These are phyloP conservation scores for Trichosurus vulpecula DNA, from an alignment of 2,797 vertebrate species.

Conservation along the genomic window DNA sequence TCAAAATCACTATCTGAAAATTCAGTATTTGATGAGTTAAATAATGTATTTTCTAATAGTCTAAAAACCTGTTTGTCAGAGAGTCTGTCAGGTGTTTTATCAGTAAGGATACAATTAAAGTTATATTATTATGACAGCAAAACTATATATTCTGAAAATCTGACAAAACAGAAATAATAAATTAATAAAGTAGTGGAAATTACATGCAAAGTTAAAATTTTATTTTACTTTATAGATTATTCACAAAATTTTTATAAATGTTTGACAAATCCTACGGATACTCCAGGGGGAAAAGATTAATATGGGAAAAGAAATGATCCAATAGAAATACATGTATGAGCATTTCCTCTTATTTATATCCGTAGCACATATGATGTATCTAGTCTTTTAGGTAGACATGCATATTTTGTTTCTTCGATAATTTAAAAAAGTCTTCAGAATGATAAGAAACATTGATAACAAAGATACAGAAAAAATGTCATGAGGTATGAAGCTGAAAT, in stretches of 20 bases:
- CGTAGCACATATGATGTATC: background rate
- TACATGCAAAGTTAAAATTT: background rate
- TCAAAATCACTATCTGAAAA: background rate
- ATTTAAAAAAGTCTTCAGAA: background rate
- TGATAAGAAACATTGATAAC: background rate
- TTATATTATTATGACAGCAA: background rate
- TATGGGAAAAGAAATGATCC: background rate
- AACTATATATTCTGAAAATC: background rate
- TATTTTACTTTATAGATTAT: background rate
- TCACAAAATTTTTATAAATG: background rate
- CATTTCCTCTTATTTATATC: background rate
- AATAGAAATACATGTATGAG: background rate
- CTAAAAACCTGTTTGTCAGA: background rate
- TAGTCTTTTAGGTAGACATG: background rate
- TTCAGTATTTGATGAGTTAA: background rate
- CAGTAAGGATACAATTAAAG: background rate
- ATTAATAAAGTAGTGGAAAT: background rate
- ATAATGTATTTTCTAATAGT: background rate
- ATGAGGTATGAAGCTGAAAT: background rate
- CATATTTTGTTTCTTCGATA: background rate
- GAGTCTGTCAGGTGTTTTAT: background rate
- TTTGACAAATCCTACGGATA: background rate
- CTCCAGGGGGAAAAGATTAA: background rate
- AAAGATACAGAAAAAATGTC: background rate
- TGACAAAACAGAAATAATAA: background rate